These are phyloP conservation scores for Microcebus lehilahytsara DNA, from an alignment of 2,113 vertebrate genomes.

Conservation along the genomic window DNA sequence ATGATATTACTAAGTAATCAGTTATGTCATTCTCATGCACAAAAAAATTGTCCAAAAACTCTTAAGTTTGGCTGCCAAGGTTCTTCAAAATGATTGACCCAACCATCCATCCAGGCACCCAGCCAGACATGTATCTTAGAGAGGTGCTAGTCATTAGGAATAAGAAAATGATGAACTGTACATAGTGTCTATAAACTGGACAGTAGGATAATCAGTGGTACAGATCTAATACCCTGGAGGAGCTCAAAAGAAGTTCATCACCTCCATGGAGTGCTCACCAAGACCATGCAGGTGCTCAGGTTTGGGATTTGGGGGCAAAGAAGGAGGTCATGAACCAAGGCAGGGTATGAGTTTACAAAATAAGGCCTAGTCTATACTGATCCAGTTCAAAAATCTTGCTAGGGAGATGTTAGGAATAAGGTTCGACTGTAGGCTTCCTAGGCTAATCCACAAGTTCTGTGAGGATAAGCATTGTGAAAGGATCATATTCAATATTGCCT, in stretches of 20 bases:
- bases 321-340: not conserved
- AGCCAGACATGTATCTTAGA: not conserved
- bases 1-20: slow-evolving; percentile 11
- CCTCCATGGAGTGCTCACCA: not conserved
- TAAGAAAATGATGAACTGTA: not conserved
- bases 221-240: not conserved
- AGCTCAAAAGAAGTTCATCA: not conserved
- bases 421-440: not conserved
- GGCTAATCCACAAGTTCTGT: not conserved
- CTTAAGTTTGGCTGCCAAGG: not conserved
- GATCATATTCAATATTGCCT: not conserved
- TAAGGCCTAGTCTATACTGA: not conserved
- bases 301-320: not conserved
- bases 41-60: not conserved
- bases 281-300: not conserved
- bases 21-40: not conserved
- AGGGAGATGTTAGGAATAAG: not conserved
- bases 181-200: not conserved
- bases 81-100: not conserved
- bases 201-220: not conserved
- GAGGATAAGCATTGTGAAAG: not conserved
- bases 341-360: not conserved
- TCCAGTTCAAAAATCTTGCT: not conserved
- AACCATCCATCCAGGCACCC: not conserved
- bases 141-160: not conserved